These are phyloP conservation scores for Campylomormyrus numenius DNA, from an alignment of 2,113 vertebrate genomes.

Conservation along the genomic window DNA sequence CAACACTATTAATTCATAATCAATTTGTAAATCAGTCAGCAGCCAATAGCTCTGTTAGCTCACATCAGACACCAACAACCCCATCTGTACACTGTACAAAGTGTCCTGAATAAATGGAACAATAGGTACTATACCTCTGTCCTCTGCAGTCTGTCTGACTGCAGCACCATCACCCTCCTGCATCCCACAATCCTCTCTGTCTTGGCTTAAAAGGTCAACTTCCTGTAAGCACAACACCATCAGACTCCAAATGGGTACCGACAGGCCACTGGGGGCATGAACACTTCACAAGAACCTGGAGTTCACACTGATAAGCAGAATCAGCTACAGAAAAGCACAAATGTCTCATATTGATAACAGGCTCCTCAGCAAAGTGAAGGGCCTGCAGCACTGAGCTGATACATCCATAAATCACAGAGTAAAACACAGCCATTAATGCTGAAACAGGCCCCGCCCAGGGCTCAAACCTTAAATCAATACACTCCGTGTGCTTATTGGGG, in stretches of 20 bases:
- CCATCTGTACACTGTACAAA: not conserved
- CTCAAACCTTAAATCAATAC: not conserved
- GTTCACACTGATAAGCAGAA: not conserved
- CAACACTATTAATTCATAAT: not conserved
- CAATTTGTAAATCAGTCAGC: not conserved
- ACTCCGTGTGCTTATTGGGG: not conserved
- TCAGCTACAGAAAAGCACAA: not conserved
- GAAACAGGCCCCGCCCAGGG: not conserved
- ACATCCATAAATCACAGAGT: not conserved
- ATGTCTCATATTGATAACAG: not conserved
- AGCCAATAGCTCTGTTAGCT: not conserved
- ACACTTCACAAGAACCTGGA: not conserved
- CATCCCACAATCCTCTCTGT: not conserved
- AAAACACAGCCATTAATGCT: not conserved
- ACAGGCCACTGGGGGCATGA: not conserved
- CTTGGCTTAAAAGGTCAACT: not conserved
- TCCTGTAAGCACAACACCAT: not conserved
- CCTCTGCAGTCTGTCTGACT: not conserved
- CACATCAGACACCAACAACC: not conserved
- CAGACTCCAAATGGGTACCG: not conserved
- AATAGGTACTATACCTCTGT: not conserved
- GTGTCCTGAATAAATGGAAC: not conserved
- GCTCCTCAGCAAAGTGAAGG: not conserved
- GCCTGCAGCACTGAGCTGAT: not conserved
- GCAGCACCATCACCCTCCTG: not conserved